Conservation (phyloP, 2,888 invertebrate species). For the Caenorhabditis becei region DNA sequence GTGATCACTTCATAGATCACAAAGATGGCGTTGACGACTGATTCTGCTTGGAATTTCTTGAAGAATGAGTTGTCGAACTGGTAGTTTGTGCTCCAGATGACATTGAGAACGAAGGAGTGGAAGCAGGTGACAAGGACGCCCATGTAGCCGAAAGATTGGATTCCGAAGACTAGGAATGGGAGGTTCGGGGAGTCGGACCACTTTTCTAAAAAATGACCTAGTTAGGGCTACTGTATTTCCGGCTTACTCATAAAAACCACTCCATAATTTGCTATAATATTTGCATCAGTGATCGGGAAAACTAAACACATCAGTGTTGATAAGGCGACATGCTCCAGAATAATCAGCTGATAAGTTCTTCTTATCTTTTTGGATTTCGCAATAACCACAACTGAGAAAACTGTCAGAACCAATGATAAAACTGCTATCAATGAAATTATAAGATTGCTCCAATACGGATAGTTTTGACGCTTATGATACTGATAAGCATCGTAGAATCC, state of each 20-base stretch:
- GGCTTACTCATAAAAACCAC: constrained; percentile 7
- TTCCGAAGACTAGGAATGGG: neutral
- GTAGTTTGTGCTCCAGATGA: constrained; percentile 8
- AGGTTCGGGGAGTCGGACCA: neutral
- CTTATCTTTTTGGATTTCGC: neutral
- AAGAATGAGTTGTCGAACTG: neutral
- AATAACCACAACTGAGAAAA: neutral
- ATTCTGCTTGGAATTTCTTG: neutral
- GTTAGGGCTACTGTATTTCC: too few species aligned
- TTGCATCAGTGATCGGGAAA: neutral
- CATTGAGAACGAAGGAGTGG: constrained; percentile 7
- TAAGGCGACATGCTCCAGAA: neutral
- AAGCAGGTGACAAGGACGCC: neutral
- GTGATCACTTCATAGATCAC: neutral
- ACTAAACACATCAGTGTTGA: neutral
- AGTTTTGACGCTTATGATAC: neutral
- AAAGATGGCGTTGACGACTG: neutral
- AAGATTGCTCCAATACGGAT: neutral
- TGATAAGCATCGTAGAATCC: constrained; percentile 8
- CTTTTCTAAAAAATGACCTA: neutral
- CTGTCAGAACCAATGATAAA: neutral
- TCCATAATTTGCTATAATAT: neutral
- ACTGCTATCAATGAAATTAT: neutral
- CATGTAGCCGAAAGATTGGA: neutral
- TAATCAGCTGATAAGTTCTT: constrained; percentile 8